These are phyloP conservation scores for Thecophora atra DNA, from an alignment of 2,888 invertebrate species.

Conservation along the genomic window DNA sequence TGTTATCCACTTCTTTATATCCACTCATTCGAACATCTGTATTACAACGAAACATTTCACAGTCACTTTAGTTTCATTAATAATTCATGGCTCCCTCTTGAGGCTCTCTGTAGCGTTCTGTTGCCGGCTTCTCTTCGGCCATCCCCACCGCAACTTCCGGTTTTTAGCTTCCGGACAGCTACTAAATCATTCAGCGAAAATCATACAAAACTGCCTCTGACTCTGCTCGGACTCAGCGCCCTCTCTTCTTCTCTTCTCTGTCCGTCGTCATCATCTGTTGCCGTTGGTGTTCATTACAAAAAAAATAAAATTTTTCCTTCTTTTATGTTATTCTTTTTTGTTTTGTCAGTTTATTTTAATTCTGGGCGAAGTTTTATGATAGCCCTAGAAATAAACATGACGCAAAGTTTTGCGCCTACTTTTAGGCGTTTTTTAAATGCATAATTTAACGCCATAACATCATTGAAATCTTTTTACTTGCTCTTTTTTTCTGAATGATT, in stretches of 20 bases:
- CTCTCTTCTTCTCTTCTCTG: neutral
- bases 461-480: neutral
- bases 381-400: neutral
- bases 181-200: conserved; percentile 25
- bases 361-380: conserved; percentile 4
- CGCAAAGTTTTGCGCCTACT: conserved; percentile 15
- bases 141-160: conserved; percentile 20
- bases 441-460: conserved; percentile 11
- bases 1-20: neutral
- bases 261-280: neutral
- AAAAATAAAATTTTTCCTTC: neutral
- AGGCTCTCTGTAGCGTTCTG: neutral
- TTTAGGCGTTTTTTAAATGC: conserved; percentile 18
- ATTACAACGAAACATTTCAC: conserved; percentile 19
- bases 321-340: neutral
- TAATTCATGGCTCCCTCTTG: conserved; percentile 10
- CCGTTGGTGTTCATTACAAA: neutral
- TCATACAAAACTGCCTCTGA: neutral
- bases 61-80: conserved; percentile 25
- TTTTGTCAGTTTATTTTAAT: neutral
- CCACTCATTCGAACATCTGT: neutral
- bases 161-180: conserved; percentile 26
- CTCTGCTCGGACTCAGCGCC: neutral
- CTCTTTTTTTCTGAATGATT: neutral
- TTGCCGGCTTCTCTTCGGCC: neutral